Conservation (phyloP, 1,140 invertebrate genomes). For the Dreissena polymorpha region DNA sequence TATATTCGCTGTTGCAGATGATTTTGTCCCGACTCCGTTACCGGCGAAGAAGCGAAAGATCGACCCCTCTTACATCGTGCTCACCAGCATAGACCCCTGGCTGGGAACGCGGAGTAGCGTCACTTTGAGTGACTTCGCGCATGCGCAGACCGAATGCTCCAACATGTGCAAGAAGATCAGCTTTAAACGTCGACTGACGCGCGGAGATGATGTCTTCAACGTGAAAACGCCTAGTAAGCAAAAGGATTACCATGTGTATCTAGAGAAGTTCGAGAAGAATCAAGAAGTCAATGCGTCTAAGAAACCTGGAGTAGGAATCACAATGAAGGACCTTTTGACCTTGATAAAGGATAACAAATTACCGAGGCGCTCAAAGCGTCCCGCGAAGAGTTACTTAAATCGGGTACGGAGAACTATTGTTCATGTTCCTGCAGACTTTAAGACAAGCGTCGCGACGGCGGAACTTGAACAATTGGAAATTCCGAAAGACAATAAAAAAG, state of each 20-base stretch:
- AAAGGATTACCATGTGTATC: neutral
- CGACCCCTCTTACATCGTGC: slow-evolving; percentile 38
- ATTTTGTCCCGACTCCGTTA: neutral
- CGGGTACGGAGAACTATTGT: slow-evolving; percentile 27
- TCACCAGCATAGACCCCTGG: slow-evolving; percentile 11
- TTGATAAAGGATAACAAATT: neutral
- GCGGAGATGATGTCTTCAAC: slow-evolving; percentile 40
- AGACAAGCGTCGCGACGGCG: neutral
- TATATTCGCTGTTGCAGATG: too few relatives aligned
- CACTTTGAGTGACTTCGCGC: neutral
- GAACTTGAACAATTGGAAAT: too few relatives aligned
- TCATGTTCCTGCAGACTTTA: slow-evolving; percentile 22
- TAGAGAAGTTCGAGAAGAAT: neutral
- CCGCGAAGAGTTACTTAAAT: neutral
- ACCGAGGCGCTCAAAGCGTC: neutral
- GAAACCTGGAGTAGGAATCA: neutral
- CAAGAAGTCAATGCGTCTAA: neutral
- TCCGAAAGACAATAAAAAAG: neutral
- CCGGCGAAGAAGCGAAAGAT: slow-evolving; percentile 15
- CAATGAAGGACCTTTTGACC: neutral
- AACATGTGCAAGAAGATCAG: slow-evolving; percentile 43
- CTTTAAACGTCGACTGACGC: slow-evolving; percentile 18
- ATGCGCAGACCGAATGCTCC: slow-evolving; percentile 10
- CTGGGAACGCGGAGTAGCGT: neutral
- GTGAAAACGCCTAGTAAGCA: slow-evolving; percentile 46